phyloP scores from a whole-genome alignment of 2,797 vertebrate species.

The Tadarida brasiliensis region DNA sequence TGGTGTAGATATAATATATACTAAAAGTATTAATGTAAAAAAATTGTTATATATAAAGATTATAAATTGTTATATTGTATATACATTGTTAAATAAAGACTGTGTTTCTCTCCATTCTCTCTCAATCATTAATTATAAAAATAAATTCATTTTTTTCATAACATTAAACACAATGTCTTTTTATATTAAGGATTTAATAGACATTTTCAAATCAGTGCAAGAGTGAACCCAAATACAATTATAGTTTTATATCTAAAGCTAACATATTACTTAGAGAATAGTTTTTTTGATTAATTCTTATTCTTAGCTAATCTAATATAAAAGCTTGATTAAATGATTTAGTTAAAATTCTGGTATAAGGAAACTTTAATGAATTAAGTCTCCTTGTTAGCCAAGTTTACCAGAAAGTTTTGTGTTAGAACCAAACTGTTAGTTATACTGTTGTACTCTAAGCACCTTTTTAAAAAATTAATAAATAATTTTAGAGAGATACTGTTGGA shows the following conservation, averaged over 20 bases:
- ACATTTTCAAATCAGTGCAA: not conserved
- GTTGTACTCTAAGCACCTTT: not conserved
- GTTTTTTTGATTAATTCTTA: slow-evolving; percentile 44
- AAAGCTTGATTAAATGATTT: slow-evolving; percentile 25
- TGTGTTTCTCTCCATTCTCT: not conserved
- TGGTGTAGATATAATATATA: not conserved
- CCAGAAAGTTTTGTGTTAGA: not conserved
- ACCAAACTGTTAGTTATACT: not conserved
- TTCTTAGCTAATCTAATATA: not conserved
- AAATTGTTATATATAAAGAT: not conserved
- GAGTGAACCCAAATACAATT: slow-evolving; percentile 20
- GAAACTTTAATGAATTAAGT: not conserved
- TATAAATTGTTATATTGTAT: not conserved
- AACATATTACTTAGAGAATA: slow-evolving; percentile 13
- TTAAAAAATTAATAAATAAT: not conserved
- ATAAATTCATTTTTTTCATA: not conserved
- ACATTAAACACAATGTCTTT: not conserved
- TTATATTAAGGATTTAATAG: not conserved
- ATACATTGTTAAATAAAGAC: not conserved
- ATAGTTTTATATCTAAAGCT: not conserved
- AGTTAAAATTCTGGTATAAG: not conserved
- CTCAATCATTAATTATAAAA: not conserved
- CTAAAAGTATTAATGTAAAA: not conserved
- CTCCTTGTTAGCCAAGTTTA: not conserved
- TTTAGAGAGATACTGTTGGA: not conserved